Evolutionary conservation across 2,113 vertebrate genomes (phyloP), one percentile per base, ranked within the genome.

Genomic region (Trinectes maculatus): DNA sequence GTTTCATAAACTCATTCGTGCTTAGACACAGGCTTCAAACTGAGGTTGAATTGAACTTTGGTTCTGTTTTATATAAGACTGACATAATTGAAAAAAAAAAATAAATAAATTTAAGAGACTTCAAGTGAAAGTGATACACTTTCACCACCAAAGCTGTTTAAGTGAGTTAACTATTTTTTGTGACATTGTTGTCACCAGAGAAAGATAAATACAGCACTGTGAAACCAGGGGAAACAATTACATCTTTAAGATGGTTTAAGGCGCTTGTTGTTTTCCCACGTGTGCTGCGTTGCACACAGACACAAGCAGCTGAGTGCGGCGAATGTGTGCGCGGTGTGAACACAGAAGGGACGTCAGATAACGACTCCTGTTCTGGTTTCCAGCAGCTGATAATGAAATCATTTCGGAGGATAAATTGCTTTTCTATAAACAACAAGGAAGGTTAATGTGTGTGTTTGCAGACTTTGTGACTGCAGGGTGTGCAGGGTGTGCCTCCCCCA

Each of bases 391-490:
- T 81, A 85, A 83, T 83, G 53, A 66, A 78, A 85, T 80, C 52
- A 69, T 85, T 81, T 71, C 49, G 8, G 43, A 29, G 60, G 63
- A 87, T 73, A 76, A 78, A 87, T 80, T 49, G 68, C 63, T 48
- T 79, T 75, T 75, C n/a, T 36, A 42, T 40, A 65, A 72, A 59
- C 46, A 83, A 81, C 71, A 85, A 37, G 53, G 73, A 81, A 87
- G 85, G 85, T 85, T 85, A 87, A 83, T 85, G 68, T 62, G 60
- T 68, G 64, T 16, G 1, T 76, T 78, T 62, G 25, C 59, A 29
- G 52, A 39, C 76, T 55, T 48, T 46, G 68, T 25, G 56, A 54
- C 40, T 6, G 22, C 0, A 19, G 22, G 4, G 39, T 9, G 8
- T 40, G 47, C 46, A n/a, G n/a, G n/a, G n/a, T n/a, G n/a, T n/a